Evolutionary conservation across 2,888 invertebrate species (phyloP).

Genomic region (Eupeodes luniger): DNA sequence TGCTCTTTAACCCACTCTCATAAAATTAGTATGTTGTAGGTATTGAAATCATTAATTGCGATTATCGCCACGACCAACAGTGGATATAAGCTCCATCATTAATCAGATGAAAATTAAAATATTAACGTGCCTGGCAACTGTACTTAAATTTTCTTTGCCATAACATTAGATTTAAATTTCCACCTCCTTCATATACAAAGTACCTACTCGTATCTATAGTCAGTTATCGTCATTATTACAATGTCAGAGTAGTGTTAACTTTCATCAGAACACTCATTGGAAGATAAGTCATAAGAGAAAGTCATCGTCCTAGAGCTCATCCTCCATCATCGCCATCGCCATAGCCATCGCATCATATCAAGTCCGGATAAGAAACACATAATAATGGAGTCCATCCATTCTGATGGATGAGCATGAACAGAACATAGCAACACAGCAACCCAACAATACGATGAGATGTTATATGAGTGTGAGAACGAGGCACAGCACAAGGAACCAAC

Average conservation of each 20-base stretch:
- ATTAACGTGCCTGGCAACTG: neutral
- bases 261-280: conserved; percentile 33
- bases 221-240: conserved; percentile 45
- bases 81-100: no score
- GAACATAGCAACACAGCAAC: neutral
- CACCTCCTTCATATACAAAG: neutral
- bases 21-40: no score
- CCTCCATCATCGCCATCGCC: neutral
- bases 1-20: no score
- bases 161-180: conserved; percentile 10
- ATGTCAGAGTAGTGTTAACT: conserved; percentile 52
- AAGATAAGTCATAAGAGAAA: conserved; percentile 25
- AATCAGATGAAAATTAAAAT: no score
- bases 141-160: neutral
- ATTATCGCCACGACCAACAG: no score
- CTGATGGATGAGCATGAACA: conserved; percentile 37
- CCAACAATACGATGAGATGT: neutral
- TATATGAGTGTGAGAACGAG: neutral
- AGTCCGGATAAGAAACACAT: conserved; percentile 32
- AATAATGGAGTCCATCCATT: conserved; percentile 39
- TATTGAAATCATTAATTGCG: no score
- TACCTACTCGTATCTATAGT: neutral
- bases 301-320: conserved; percentile 23
- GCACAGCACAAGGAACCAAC: neutral
- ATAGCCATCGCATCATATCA: conserved; percentile 6